Evolutionary conservation across 2,888 invertebrate species (phyloP).

Genomic region (Lepidochitona cinerea): DNA sequence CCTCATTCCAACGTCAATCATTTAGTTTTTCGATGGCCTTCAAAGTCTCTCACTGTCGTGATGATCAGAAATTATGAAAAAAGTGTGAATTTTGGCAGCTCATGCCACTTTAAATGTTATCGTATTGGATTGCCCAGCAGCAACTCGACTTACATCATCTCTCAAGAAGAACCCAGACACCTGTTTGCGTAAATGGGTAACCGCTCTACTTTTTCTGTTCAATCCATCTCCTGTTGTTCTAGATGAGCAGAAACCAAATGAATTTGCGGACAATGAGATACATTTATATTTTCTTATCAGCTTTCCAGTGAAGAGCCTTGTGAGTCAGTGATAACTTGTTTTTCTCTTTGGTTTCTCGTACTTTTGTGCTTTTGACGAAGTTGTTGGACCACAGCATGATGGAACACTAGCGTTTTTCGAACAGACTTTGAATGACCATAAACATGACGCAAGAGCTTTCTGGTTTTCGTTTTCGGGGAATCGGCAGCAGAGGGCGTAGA

Average conservation of each 20-base stretch:
- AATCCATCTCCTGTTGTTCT: neutral
- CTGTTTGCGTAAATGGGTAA: neutral
- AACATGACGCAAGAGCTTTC: too few species aligned
- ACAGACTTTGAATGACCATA: too few species aligned
- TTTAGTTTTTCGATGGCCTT: too few species aligned
- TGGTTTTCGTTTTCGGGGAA: too few species aligned
- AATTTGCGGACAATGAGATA: neutral
- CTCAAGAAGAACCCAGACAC: slow-evolving; percentile 10
- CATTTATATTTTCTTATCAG: neutral
- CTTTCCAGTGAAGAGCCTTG: neutral
- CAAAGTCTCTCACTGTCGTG: too few species aligned
- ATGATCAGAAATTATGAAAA: too few species aligned
- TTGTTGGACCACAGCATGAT: neutral
- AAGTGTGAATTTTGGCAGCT: too few species aligned
- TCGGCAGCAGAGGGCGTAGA: too few species aligned
- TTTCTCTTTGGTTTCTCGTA: neutral
- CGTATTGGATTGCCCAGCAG: slow-evolving; percentile 20
- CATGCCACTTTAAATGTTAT: too few species aligned
- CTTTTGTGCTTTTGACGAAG: neutral
- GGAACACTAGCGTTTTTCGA: neutral
- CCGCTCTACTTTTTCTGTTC: neutral
- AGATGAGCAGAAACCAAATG: neutral
- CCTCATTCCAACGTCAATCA: too few species aligned
- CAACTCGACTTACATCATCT: slow-evolving; percentile 18
- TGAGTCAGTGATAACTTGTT: neutral